A percentile compares a stretch with the other conserved stretches of the same genome.
These are phyloP conservation scores for Myripristis jacobus DNA, from an alignment of 2,797 vertebrate species.

Conservation along the genomic window DNA sequence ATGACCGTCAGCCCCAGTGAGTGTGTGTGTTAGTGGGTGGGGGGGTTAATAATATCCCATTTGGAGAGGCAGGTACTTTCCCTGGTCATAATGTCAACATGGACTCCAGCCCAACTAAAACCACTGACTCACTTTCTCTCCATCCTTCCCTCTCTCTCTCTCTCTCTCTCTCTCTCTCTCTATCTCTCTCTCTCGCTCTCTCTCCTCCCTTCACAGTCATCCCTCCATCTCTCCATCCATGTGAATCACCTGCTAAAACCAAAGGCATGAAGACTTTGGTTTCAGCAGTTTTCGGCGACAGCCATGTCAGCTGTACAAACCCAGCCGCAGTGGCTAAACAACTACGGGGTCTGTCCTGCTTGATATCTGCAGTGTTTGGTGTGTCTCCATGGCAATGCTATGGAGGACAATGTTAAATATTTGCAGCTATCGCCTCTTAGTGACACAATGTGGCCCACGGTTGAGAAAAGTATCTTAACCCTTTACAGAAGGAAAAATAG, in stretches of 20 bases:
- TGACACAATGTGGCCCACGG: slow-evolving; percentile 17
- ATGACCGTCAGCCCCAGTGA: too few relatives aligned
- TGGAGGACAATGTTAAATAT: slow-evolving; percentile 73
- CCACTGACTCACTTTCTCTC: slow-evolving; percentile 65
- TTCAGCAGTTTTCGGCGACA: slow-evolving; percentile 34
- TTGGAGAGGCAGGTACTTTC: slow-evolving; percentile 78
- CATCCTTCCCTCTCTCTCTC: slow-evolving; percentile 1
- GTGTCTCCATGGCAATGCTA: slow-evolving; percentile 73
- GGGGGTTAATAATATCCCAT: slow-evolving; percentile 11
- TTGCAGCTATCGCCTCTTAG: slow-evolving; percentile 74
- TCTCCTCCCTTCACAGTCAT: slow-evolving; percentile 3
- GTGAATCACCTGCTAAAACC: slow-evolving; percentile 56
- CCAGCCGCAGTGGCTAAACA: slow-evolving; percentile 64
- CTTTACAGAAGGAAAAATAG: too few relatives aligned
- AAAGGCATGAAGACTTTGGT: slow-evolving; percentile 23
- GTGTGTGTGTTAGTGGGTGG: background rate
- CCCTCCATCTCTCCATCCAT: slow-evolving; percentile 15
- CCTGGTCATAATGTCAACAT: slow-evolving; percentile 65
- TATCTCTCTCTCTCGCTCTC: background rate
- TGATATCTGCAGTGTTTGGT: slow-evolving; percentile 69
- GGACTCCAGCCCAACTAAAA: slow-evolving; percentile 51
- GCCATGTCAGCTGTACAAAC: slow-evolving; percentile 57
- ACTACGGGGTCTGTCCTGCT: slow-evolving; percentile 56
- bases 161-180: slow-evolving; percentile 1
- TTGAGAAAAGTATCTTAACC: too few relatives aligned